phyloP scores from a whole-genome alignment of 2,113 vertebrate species.

The Nansenia antarctica region DNA sequence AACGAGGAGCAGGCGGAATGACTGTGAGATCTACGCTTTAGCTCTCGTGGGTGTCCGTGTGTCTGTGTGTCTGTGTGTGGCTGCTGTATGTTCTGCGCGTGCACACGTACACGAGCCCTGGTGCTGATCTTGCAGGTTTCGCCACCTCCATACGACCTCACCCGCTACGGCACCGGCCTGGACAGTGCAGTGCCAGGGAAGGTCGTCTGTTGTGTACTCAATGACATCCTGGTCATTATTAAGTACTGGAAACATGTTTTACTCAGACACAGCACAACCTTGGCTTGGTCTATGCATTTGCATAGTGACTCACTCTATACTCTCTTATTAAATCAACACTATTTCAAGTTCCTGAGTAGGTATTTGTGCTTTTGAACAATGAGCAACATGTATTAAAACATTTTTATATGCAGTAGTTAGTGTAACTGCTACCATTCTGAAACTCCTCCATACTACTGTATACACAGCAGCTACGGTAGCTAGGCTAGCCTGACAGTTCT shows the following conservation, averaged over 20 bases:
- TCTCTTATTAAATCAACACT: not conserved
- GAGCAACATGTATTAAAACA: too few species aligned
- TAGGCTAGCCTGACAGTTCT: too few species aligned
- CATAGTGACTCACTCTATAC: not conserved
- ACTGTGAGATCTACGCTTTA: slow-evolving; percentile 39
- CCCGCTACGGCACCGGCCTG: slow-evolving; percentile 15
- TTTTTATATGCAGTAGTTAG: too few species aligned
- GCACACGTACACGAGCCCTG: slow-evolving; percentile 7
- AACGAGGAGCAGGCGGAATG: slow-evolving; percentile 43
- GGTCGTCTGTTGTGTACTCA: not conserved
- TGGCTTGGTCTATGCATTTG: not conserved
- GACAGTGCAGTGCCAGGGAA: slow-evolving; percentile 3
- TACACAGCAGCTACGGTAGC: too few species aligned
- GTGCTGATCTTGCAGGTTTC: slow-evolving; percentile 49
- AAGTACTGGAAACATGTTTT: not conserved
- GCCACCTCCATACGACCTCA: slow-evolving; percentile 44
- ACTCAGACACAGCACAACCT: not conserved
- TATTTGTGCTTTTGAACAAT: too few species aligned
- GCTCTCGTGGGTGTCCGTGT: slow-evolving; percentile 6
- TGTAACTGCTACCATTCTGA: too few species aligned
- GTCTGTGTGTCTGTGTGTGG: slow-evolving; percentile 14
- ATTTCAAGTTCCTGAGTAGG: not conserved
- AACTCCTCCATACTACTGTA: too few species aligned
- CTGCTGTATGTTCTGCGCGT: slow-evolving; percentile 21
- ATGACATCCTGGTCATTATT: slow-evolving; percentile 12